Evolutionary conservation across 2,888 invertebrate species (phyloP).

Genomic region (Brassicogethes aeneus): DNA sequence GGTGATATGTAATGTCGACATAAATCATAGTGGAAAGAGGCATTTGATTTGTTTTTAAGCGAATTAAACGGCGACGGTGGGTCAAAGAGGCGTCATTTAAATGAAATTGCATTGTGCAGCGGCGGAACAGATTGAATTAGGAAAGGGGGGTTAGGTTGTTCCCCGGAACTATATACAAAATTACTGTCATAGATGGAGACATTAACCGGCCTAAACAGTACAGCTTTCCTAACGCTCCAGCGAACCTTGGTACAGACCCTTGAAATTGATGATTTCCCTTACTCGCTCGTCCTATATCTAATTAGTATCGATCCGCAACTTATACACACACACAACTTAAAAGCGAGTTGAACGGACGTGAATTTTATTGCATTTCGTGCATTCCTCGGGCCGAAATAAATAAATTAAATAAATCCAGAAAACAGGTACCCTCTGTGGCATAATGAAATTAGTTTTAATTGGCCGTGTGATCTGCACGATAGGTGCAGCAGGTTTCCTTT

Average conservation of each 20-base stretch:
- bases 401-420: neutral
- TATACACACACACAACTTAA: too few species aligned
- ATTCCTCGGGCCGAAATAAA: neutral
- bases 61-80: slow-evolving; percentile 6
- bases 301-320: neutral
- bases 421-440: slow-evolving; percentile 9
- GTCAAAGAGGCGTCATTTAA: too few species aligned
- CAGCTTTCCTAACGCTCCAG: too few species aligned
- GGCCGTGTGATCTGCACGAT: slow-evolving; percentile 15
- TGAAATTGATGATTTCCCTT: too few species aligned
- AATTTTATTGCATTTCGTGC: too few species aligned
- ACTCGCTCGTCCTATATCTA: too few species aligned
- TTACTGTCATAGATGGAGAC: slow-evolving; percentile 37
- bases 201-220: slow-evolving; percentile 27
- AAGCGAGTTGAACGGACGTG: too few species aligned
- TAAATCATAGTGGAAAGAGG: too few species aligned
- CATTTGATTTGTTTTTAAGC: slow-evolving; percentile 1
- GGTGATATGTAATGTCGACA: too few species aligned
- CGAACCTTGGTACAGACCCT: too few species aligned
- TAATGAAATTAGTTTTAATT: slow-evolving; percentile 34
- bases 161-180: slow-evolving; percentile 36
- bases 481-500: neutral
- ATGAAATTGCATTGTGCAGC: slow-evolving; percentile 26
- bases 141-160: slow-evolving; percentile 23
- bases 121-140: slow-evolving; percentile 31